Base-by-base conservation (phyloP, 1,140 invertebrate species). In the Anthonomus grandis region DNA sequence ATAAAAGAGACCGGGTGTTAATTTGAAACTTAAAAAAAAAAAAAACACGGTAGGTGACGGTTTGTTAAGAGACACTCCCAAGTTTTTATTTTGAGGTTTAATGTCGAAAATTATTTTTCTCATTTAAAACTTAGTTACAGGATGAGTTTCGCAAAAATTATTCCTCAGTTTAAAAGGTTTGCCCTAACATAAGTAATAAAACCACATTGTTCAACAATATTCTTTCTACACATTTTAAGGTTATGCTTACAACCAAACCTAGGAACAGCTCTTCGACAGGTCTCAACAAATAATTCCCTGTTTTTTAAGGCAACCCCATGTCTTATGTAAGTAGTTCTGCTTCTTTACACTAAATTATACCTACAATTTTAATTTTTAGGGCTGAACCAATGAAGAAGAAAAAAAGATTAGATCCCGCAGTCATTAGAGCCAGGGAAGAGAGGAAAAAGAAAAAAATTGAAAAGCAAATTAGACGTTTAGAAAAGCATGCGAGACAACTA, bases 301-400 rank as follows among this genome's bases (percentile, higher is more conserved):
- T 46, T 46, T 18, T 62, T 62, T 39, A 37, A 38, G 39, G 27
- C 51, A 25, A 62, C 60, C 17, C 60, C 60, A 27, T 62, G 50
- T 36, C 50, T 62, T 15, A 39, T 59, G 60, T 62, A 59, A 59
- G 51, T 59, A 49, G n/a, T 4, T 36, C 22, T 0, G 5, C 17
- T 17, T 39, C 22, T 41, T 41, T 49, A 1, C 15, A 12, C n/a
- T 21, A 22, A 19, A 23, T 12, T 18, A 34, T 21, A 4, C 8
- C 2, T 4, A 17, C 13, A 38, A 9, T n/a, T 42, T 23, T 48
- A 10, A 3, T 23, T 63, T 72, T 21, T 64, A 86, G 84, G 67
- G 88, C 79, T 24, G 91, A 94, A 73, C 91, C 93, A 2, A 72
- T 95, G 59, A 94, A 90, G 70, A 95, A 90, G 74, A 95, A 92